Conservation (phyloP, 2,797 vertebrate genomes). For the Pangasius macronema region DNA sequence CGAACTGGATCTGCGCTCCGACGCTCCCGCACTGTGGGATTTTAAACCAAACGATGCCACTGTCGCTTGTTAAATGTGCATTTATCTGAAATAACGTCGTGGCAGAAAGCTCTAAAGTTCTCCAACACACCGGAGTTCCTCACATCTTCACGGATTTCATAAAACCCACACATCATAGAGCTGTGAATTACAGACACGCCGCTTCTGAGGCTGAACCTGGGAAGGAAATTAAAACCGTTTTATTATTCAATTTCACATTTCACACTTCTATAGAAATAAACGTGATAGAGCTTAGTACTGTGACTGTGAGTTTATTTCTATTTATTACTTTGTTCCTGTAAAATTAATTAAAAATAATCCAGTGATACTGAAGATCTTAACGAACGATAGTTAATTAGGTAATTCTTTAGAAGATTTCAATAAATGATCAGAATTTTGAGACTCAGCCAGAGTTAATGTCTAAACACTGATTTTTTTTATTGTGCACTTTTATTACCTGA, state of each 20-base stretch:
- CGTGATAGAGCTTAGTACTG: background rate
- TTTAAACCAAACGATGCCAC: slow-evolving; percentile 68
- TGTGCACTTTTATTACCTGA: background rate
- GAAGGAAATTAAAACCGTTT: background rate
- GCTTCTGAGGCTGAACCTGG: background rate
- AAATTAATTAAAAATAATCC: background rate
- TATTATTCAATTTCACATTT: background rate
- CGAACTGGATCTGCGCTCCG: slow-evolving; percentile 55
- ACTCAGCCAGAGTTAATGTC: background rate
- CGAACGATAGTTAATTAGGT: background rate
- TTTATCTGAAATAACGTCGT: slow-evolving; percentile 25
- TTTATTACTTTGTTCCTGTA: too few species aligned
- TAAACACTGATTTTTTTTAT: background rate
- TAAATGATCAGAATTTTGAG: background rate
- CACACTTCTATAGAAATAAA: background rate
- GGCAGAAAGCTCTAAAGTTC: background rate
- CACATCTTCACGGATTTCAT: background rate
- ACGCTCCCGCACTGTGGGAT: slow-evolving; percentile 16
- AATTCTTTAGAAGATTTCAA: background rate
- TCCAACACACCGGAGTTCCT: background rate
- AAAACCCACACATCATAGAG: background rate
- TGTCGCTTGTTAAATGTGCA: slow-evolving; percentile 66
- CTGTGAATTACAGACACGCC: background rate
- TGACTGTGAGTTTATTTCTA: too few species aligned
- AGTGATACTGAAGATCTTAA: background rate